phyloP scores from a whole-genome alignment of 2,888 invertebrate species.

The Pimpla rufipes region DNA sequence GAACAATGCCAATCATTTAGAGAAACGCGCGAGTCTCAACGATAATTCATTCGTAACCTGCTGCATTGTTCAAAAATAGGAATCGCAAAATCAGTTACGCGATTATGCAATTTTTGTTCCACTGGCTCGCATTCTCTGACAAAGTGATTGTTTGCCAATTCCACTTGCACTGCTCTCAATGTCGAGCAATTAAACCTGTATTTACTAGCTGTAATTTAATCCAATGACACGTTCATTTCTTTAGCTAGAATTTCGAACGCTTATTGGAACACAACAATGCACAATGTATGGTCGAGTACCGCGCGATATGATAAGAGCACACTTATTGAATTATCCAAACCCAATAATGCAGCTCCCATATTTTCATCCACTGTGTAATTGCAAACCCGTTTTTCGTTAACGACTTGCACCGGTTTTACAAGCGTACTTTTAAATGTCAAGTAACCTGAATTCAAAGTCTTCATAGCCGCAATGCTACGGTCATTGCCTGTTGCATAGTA shows the following conservation, averaged over 20 bases:
- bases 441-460: not conserved
- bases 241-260: not conserved
- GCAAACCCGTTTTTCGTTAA: not conserved
- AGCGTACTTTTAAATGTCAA: not conserved
- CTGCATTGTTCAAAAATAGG: not conserved
- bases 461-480: not conserved
- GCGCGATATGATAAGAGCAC: not conserved
- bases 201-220: too few relatives aligned
- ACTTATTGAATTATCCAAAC: conserved; percentile 7
- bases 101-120: not conserved
- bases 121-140: not conserved
- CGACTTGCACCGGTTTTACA: not conserved
- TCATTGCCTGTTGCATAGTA: conserved; percentile 8
- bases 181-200: not conserved
- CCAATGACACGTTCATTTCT: not conserved
- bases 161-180: not conserved
- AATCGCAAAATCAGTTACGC: not conserved
- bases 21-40: not conserved
- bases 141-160: not conserved
- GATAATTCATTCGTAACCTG: not conserved
- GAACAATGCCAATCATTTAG: not conserved
- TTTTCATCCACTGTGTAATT: not conserved
- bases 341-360: not conserved
- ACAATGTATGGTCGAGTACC: not conserved
- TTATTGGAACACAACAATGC: not conserved